phyloP scores from a whole-genome alignment of 2,797 vertebrate genomes.

The Austrolebias charrua region DNA sequence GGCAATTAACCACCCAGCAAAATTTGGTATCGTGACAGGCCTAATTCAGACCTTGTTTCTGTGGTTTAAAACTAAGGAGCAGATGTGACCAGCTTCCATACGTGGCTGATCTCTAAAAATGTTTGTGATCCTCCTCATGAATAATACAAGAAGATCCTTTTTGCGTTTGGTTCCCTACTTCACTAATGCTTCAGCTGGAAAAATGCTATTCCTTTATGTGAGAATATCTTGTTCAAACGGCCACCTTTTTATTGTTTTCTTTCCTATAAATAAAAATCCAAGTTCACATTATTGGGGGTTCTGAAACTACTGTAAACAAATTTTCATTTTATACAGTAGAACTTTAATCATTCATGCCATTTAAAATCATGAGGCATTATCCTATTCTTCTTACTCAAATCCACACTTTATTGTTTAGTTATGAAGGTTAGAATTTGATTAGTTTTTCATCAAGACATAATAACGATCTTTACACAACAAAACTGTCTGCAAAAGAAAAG shows the following conservation, averaged over 20 bases:
- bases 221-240: conserved; percentile 5
- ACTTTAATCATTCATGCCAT: neutral
- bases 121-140: conserved; percentile 44
- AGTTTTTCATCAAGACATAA: conserved; percentile 60
- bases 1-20: too few species aligned
- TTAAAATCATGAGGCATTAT: conserved; percentile 22
- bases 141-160: conserved; percentile 52
- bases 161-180: conserved; percentile 19
- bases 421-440: conserved; percentile 56
- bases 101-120: conserved; percentile 30
- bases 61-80: too few species aligned
- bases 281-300: neutral
- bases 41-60: too few species aligned
- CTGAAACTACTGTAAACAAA: too few species aligned
- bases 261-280: conserved; percentile 35
- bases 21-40: too few species aligned
- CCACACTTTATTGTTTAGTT: conserved; percentile 50
- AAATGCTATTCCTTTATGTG: conserved; percentile 18
- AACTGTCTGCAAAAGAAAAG: conserved; percentile 29
- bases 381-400: neutral
- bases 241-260: conserved; percentile 15
- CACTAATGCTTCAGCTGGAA: conserved; percentile 22
- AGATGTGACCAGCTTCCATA: conserved; percentile 29
- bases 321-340: too few species aligned
- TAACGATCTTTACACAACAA: conserved; percentile 55